These are phyloP conservation scores for Atherinomorus stipes DNA, from an alignment of 2,113 vertebrate genomes.

Conservation along the genomic window DNA sequence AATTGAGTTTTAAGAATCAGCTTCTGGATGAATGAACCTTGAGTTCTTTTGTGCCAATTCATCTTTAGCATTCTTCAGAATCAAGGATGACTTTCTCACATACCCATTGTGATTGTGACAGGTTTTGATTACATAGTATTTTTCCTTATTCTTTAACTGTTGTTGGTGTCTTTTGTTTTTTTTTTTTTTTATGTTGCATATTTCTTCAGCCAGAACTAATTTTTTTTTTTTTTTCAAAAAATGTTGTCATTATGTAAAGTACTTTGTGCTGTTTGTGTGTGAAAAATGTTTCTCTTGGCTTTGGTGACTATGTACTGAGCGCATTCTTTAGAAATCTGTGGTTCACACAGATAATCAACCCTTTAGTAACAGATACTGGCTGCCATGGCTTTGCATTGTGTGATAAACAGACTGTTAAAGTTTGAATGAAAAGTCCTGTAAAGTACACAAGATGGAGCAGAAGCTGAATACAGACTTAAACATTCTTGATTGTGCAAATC, in stretches of 20 bases:
- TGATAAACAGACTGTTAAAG: neutral
- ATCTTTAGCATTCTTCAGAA: conserved; percentile 11
- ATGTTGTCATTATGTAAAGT: too few species aligned
- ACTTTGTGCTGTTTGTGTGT: too few species aligned
- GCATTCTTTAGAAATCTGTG: neutral
- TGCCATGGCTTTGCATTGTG: neutral
- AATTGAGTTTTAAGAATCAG: conserved; percentile 17
- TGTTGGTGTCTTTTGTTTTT: too few species aligned
- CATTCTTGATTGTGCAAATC: too few species aligned
- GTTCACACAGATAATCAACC: neutral
- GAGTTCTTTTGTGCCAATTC: conserved; percentile 14
- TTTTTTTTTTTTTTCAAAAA: too few species aligned
- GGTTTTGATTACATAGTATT: conserved; percentile 4
- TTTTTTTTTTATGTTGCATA: too few species aligned
- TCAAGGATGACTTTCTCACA: conserved; percentile 2
- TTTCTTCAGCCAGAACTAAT: too few species aligned
- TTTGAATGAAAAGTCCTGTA: too few species aligned
- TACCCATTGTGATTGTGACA: neutral
- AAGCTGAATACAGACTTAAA: too few species aligned
- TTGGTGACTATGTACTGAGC: neutral
- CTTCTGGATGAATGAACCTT: conserved; percentile 9
- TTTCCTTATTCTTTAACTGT: conserved; percentile 7
- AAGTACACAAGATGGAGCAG: too few species aligned
- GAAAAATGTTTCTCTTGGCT: neutral
- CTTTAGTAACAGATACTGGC: neutral